phyloP scores from a whole-genome alignment of 2,113 vertebrate species.

The Microcebus griseorufus region DNA sequence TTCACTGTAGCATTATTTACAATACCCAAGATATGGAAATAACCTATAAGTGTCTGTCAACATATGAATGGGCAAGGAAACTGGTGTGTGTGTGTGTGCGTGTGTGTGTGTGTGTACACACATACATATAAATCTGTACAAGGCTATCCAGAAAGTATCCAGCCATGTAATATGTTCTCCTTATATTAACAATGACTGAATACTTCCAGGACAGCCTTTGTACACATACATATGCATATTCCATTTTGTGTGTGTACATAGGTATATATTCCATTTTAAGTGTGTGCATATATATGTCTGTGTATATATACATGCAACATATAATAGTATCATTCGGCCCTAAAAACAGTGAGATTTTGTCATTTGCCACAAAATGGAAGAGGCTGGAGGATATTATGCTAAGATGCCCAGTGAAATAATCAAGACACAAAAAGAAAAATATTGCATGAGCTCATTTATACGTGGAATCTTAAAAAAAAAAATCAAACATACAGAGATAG shows the following conservation, averaged over 20 bases:
- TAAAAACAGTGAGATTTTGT: not conserved
- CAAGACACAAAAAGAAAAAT: not conserved
- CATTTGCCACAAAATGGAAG: not conserved
- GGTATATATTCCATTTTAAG: too few relatives aligned
- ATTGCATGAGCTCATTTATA: not conserved
- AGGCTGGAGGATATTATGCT: not conserved
- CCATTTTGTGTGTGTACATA: not conserved
- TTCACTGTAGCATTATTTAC: not conserved
- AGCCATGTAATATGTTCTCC: too few relatives aligned
- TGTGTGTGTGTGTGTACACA: too few relatives aligned
- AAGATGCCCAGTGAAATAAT: not conserved
- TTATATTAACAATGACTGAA: too few relatives aligned
- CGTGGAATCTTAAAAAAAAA: not conserved
- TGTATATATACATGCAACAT: too few relatives aligned
- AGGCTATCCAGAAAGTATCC: too few relatives aligned
- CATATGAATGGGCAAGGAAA: not conserved
- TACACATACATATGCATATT: not conserved
- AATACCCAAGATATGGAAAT: not conserved
- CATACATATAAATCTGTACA: too few relatives aligned
- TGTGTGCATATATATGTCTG: too few relatives aligned
- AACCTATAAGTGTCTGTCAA: not conserved
- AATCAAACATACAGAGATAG: not conserved
- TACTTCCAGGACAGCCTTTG: too few relatives aligned
- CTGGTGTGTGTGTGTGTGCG: not conserved
- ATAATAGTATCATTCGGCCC: not conserved